Percentiles rank a stretch among this genome's conserved stretches.
phyloP scores from a whole-genome alignment of 2,797 vertebrate species.

The Uromys caudimaculatus region DNA sequence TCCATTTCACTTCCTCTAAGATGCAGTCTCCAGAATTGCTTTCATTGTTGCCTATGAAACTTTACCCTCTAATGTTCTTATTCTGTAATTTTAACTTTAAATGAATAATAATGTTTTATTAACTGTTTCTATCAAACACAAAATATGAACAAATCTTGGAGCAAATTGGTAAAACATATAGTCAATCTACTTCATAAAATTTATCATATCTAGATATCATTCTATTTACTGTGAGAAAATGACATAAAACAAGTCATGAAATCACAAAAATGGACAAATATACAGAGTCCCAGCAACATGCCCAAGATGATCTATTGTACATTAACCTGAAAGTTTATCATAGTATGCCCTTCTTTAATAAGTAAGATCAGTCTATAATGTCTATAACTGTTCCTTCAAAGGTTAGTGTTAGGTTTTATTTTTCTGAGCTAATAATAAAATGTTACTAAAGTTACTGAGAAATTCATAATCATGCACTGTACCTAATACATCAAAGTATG shows the following conservation, averaged over 20 bases:
- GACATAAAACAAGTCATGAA: background rate
- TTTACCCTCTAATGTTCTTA: background rate
- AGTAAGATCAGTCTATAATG: constrained; percentile 90
- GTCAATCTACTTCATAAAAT: background rate
- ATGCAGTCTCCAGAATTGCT: too few species aligned
- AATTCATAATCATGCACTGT: background rate
- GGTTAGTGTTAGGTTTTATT: constrained; percentile 88
- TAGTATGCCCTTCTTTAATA: constrained; percentile 82
- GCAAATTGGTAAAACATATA: background rate
- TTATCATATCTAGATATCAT: background rate
- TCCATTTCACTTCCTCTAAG: background rate
- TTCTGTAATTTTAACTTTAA: background rate
- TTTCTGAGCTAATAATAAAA: constrained; percentile 86
- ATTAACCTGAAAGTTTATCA: constrained; percentile 71
- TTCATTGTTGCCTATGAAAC: background rate
- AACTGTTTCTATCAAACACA: background rate
- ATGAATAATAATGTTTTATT: background rate
- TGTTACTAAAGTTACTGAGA: background rate
- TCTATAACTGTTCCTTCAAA: constrained; percentile 93
- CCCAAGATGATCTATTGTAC: background rate
- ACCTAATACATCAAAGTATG: background rate
- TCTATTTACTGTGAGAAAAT: background rate
- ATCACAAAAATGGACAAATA: background rate
- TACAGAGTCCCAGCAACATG: background rate
- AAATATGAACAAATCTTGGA: background rate